A percentile compares a stretch with the other conserved stretches of the same genome.
Conservation (phyloP, 53 echinoderm and acorn worm genomes). For the Echinarachnius parma region DNA sequence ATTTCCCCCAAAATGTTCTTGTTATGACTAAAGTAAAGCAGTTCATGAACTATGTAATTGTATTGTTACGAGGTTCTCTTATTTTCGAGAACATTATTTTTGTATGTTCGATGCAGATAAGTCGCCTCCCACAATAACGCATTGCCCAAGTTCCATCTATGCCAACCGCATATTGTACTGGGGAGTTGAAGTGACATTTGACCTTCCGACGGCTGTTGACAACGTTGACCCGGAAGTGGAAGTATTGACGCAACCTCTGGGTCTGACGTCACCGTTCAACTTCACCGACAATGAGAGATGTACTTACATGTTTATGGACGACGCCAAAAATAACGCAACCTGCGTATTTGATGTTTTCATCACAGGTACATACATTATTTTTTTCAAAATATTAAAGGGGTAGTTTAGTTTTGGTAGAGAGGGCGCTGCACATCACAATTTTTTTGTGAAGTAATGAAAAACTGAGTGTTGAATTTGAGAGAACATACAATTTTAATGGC, state of each 20-base stretch:
- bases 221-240: slow-evolving; percentile 29
- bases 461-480: no score
- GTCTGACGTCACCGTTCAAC: slow-evolving; percentile 50
- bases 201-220: slow-evolving; percentile 52
- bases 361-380: no score
- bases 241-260: slow-evolving; percentile 32
- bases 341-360: slow-evolving; percentile 50
- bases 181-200: slow-evolving; percentile 49
- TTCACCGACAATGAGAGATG: slow-evolving; percentile 32
- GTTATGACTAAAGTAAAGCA: no score
- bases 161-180: slow-evolving; percentile 26
- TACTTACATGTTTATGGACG: slow-evolving; percentile 50
- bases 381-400: no score
- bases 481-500: no score
- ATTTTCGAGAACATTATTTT: neutral
- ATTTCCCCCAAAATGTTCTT: no score
- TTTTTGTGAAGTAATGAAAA: no score
- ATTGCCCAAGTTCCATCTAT: slow-evolving; percentile 40
- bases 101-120: slow-evolving; percentile 27
- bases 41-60: no score
- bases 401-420: no score
- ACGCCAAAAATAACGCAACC: slow-evolving; percentile 34
- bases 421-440: no score
- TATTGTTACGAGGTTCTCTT: no score
- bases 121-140: slow-evolving; percentile 45